Percentiles rank a stretch among this genome's conserved stretches.
Evolutionary conservation across 2,888 invertebrate species (phyloP).

Genomic region (Acanthacorydalis orientalis): DNA sequence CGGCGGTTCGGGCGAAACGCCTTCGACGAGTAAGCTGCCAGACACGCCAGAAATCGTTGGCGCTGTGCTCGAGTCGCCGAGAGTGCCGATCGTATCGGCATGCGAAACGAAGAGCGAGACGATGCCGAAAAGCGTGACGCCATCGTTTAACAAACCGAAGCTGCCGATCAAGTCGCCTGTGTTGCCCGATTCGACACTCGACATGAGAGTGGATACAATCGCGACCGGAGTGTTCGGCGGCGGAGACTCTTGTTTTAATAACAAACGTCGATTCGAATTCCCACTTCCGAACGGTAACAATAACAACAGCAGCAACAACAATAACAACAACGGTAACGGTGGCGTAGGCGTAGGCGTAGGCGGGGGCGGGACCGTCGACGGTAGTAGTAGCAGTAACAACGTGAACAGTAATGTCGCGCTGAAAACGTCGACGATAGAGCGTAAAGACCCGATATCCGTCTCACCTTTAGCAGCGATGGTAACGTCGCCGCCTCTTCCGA

Average conservation of each 20-base stretch:
- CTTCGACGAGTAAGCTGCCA: conserved; percentile 3
- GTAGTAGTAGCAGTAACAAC: conserved; percentile 13
- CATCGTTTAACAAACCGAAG: conserved; percentile 30
- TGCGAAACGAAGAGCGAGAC: conserved; percentile 16
- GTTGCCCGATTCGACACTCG: conserved; percentile 9
- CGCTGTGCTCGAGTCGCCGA: conserved; percentile 29
- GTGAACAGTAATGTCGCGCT: conserved; percentile 12
- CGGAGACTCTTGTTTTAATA: no score
- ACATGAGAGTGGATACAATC: conserved; percentile 11
- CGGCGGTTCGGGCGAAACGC: no score
- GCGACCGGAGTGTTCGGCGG: conserved; percentile 15
- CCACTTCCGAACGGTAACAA: conserved; percentile 7
- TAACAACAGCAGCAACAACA: conserved; percentile 23
- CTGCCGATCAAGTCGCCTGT: not conserved
- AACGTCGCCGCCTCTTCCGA: conserved; percentile 9
- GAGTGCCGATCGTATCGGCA: conserved; percentile 8
- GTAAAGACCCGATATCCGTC: conserved; percentile 8
- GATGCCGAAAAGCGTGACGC: conserved; percentile 32
- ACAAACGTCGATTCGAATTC: no score
- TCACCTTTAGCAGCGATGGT: not conserved
- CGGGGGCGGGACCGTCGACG: no score
- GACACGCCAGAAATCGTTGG: conserved; percentile 16
- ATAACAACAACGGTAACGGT: conserved; percentile 22
- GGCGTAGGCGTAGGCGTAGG: no score
- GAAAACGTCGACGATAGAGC: conserved; percentile 13